Base-by-base conservation (phyloP, 2,888 invertebrate species). In the Bedellia somnulentella region DNA sequence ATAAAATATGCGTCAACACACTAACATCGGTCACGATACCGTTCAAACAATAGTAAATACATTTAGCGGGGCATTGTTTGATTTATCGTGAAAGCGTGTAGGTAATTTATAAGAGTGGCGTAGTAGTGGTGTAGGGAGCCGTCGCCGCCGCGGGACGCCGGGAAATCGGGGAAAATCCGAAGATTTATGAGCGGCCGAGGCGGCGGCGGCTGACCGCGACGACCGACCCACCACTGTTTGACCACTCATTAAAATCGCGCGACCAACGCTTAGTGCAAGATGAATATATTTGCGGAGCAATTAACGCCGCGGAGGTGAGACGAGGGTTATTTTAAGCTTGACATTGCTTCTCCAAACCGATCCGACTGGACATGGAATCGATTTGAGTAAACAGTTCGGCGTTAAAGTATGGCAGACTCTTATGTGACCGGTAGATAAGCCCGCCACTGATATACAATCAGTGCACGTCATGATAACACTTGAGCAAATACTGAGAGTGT, bases 211-310 rank as follows among this genome's bases (percentile, higher is more conserved):
- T 58, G 59, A 62, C 67, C 66, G 54, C 57, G 47, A 22, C 29
- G 25, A 11, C 23, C 23, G 18, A 9, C 18, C 23, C 48, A 44
- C 32, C 37, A 41, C 47, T 70, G 70, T 71, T 73, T 73, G 71
- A 60, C 61, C 64, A 67, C 52, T 71, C 70, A 70, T 73, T 73
- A 71, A 68, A 71, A 64, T 66, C 57, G 53, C 58, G 63, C 56
- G 62, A 64, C 57, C 61, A 68, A 62, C 70, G 67, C 56, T 71
- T 70, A 68, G 57, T 57, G 62, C 59, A 47, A 68, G 71, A 73
- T 60, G 66, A 71, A 67, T 71, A 64, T 71, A 68, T 73, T 73
- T 71, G 73, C 66, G 58, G 59, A 62, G 57, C 61, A 70, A 71
- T 73, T 71, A 73, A 67, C 68, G 66, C 64, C 52, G 57, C 51